A percentile compares a stretch with the other conserved stretches of the same genome.
These are phyloP conservation scores for Hoplodrina ambigua DNA, from an alignment of 2,888 invertebrate species.

Conservation along the genomic window DNA sequence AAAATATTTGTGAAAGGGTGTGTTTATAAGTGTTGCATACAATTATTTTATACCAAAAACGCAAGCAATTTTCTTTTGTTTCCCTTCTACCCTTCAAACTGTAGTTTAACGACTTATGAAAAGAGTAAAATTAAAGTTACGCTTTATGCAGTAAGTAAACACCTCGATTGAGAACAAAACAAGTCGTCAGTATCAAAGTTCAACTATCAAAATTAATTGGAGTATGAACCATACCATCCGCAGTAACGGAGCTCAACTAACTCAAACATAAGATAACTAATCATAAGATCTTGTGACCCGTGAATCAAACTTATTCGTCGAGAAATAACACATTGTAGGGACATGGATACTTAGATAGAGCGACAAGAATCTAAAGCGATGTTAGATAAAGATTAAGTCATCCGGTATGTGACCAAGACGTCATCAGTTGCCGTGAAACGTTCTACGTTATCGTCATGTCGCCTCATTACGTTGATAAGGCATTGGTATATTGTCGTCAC, in stretches of 20 bases:
- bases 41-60: background rate
- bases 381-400: slow-evolving; percentile 51
- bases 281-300: slow-evolving; percentile 55
- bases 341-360: slow-evolving; percentile 36
- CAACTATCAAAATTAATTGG: slow-evolving; percentile 58
- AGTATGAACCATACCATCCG: slow-evolving; percentile 37
- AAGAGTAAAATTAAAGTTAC: slow-evolving; percentile 20
- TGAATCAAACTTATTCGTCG: slow-evolving; percentile 53
- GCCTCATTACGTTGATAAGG: slow-evolving; percentile 53
- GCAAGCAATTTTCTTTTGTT: background rate
- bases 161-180: slow-evolving; percentile 42
- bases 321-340: slow-evolving; percentile 44
- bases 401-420: slow-evolving; percentile 40
- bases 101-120: slow-evolving; percentile 20
- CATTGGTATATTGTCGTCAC: slow-evolving; percentile 43
- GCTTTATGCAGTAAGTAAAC: slow-evolving; percentile 31
- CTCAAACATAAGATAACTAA: slow-evolving; percentile 60
- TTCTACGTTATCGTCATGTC: slow-evolving; percentile 32
- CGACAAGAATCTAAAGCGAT: slow-evolving; percentile 49
- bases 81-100: slow-evolving; percentile 17
- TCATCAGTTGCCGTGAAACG: slow-evolving; percentile 40
- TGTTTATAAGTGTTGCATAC: no score
- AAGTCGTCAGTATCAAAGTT: slow-evolving; percentile 48
- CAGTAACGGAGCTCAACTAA: slow-evolving; percentile 41
- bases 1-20: no score